Conservation (phyloP, 2,113 vertebrate genomes). For the Laticauda colubrina region DNA sequence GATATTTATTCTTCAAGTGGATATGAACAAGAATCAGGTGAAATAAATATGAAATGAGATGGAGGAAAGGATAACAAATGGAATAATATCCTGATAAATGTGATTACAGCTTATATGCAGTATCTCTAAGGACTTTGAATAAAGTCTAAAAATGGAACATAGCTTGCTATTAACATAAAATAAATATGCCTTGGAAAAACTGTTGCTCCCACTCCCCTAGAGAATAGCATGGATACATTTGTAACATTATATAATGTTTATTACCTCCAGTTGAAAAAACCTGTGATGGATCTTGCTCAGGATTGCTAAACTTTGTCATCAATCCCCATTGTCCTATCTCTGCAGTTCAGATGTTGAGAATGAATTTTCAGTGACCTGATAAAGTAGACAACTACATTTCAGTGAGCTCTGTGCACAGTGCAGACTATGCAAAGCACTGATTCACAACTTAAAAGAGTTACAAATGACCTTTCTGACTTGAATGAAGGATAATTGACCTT, state of each 20-base stretch:
- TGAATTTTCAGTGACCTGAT: constrained; percentile 22
- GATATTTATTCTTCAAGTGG: neutral
- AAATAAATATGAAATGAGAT: neutral
- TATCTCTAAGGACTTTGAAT: no score
- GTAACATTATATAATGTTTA: constrained; percentile 4
- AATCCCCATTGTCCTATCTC: neutral
- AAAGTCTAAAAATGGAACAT: neutral
- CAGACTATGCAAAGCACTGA: constrained; percentile 31
- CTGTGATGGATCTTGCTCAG: neutral
- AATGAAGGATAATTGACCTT: neutral
- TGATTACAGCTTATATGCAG: neutral
- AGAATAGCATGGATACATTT: constrained; percentile 17
- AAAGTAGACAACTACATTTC: neutral
- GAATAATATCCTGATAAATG: neutral
- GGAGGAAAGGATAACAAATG: neutral
- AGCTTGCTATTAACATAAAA: neutral
- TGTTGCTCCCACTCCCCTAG: neutral
- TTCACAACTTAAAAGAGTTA: constrained; percentile 30
- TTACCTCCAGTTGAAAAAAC: neutral
- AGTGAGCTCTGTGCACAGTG: neutral
- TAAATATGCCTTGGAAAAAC: neutral
- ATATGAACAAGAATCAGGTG: neutral
- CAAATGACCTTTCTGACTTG: constrained; percentile 24
- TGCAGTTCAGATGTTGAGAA: constrained; percentile 35
- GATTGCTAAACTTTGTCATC: neutral